Evolutionary conservation across 2,797 vertebrate species (phyloP).

Genomic region (Enteromius radiatus): DNA sequence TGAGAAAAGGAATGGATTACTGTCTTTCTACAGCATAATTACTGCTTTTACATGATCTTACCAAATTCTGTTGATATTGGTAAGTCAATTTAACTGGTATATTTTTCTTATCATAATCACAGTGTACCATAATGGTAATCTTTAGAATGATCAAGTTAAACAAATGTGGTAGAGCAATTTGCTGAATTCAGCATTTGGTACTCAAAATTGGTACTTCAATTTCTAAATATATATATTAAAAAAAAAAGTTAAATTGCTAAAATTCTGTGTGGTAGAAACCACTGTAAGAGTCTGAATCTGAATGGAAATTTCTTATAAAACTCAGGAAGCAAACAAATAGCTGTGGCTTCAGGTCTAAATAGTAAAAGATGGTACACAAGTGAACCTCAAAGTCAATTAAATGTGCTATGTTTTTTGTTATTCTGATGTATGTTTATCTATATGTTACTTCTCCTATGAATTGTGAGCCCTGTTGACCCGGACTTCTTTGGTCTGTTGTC

Average conservation of each 20-base stretch:
- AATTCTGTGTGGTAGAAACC: conserved; percentile 17
- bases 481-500: conserved; percentile 11
- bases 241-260: neutral
- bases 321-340: conserved; percentile 71
- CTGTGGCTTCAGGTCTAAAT: conserved; percentile 28
- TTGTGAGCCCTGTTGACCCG: conserved; percentile 35
- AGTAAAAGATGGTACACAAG: conserved; percentile 18
- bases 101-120: neutral
- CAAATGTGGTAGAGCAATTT: neutral
- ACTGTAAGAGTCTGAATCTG: conserved; percentile 24
- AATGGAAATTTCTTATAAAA: conserved; percentile 40
- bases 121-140: conserved; percentile 1
- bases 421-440: conserved; percentile 15
- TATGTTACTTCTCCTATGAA: conserved; percentile 31
- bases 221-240: neutral
- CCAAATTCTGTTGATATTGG: neutral
- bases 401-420: conserved; percentile 8
- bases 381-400: conserved; percentile 31
- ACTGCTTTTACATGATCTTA: conserved; percentile 1
- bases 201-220: neutral
- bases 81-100: neutral
- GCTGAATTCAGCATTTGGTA: conserved; percentile 12
- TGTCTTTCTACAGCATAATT: conserved; percentile 24
- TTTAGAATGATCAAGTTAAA: neutral
- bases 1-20: conserved; percentile 16